Conservation (phyloP, 2,113 vertebrate species). For the Sander vitreus region DNA sequence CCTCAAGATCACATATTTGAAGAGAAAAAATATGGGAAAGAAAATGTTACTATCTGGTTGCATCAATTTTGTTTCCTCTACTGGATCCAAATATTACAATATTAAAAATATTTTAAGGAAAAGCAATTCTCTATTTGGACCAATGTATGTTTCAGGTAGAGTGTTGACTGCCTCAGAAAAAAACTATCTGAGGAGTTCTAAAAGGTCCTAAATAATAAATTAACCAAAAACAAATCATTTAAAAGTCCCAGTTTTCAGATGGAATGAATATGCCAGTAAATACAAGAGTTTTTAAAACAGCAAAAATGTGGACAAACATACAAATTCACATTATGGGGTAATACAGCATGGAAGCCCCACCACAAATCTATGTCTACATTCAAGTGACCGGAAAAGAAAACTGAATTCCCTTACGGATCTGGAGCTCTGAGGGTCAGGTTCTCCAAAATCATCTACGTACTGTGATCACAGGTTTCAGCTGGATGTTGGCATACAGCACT, state of each 20-base stretch:
- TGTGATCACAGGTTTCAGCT: background rate
- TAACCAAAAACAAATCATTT: background rate
- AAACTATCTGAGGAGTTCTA: background rate
- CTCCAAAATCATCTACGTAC: no score
- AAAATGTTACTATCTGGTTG: background rate
- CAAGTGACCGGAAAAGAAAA: background rate
- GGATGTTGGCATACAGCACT: background rate
- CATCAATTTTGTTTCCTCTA: background rate
- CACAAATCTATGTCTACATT: background rate
- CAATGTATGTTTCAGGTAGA: background rate
- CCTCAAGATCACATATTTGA: background rate
- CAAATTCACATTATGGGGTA: slow-evolving; percentile 25
- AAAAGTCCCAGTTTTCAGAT: background rate
- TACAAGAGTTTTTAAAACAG: background rate
- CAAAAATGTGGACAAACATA: background rate
- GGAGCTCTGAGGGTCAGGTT: background rate
- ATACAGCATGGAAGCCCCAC: background rate
- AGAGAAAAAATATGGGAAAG: background rate
- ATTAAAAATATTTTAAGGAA: background rate
- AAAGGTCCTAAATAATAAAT: background rate
- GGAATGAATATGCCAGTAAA: slow-evolving; percentile 1
- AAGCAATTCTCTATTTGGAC: background rate
- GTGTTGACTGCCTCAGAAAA: background rate
- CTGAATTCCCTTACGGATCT: background rate
- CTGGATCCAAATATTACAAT: background rate